Evolutionary conservation across 2,888 invertebrate genomes (phyloP).

Genomic region (Malachius bipustulatus): DNA sequence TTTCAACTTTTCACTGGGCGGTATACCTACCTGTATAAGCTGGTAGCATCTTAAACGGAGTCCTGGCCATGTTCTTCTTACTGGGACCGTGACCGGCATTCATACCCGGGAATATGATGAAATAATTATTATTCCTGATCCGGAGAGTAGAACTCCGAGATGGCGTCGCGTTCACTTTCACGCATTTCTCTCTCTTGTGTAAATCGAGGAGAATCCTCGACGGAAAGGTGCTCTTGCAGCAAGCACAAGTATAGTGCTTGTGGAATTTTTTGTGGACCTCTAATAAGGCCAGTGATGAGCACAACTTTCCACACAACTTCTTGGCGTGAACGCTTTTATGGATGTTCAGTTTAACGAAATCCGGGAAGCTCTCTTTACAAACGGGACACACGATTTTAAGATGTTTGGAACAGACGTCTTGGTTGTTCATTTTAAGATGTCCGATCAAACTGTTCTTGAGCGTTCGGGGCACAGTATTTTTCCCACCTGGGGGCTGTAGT

Average conservation of each 20-base stretch:
- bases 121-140: conserved; percentile 18
- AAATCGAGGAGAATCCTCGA: conserved; percentile 29
- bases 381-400: conserved; percentile 22
- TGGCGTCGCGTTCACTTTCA: no score
- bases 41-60: no score
- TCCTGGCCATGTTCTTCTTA: no score
- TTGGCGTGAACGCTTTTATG: conserved; percentile 30
- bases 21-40: no score
- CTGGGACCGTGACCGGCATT: no score
- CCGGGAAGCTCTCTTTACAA: conserved; percentile 28
- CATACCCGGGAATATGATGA: no score
- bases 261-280: conserved; percentile 26
- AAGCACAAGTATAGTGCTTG: conserved; percentile 26
- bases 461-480: conserved; percentile 31
- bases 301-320: conserved; percentile 27
- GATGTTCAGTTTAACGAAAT: conserved; percentile 20
- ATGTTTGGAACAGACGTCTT: conserved; percentile 18
- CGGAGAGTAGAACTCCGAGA: conserved; percentile 18
- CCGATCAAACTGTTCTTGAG: conserved; percentile 22
- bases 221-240: conserved; percentile 26
- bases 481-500: conserved; percentile 17
- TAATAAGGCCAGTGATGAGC: conserved; percentile 22
- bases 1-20: no score
- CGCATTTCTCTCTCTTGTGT: conserved; percentile 29
- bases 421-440: conserved; percentile 10